phyloP scores from a whole-genome alignment of 2,888 invertebrate genomes.

The Stegana nigrithorax region DNA sequence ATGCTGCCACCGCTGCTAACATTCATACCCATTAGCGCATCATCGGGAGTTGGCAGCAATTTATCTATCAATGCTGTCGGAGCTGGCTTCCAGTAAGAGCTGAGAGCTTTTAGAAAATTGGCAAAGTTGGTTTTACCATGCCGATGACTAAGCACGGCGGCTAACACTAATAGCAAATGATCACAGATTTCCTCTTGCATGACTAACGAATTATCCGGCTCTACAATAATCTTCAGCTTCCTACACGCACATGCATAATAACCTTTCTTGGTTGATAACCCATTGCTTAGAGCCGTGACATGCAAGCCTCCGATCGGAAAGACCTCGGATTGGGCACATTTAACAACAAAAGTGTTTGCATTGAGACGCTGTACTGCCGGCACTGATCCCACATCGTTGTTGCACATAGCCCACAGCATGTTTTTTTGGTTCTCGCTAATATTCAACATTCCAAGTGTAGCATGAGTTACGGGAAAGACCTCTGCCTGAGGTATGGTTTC shows the following conservation, averaged over 20 bases:
- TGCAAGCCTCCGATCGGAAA: slow-evolving; percentile 65
- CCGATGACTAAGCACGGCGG: slow-evolving; percentile 59
- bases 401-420: slow-evolving; percentile 61
- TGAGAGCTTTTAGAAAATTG: slow-evolving; percentile 57
- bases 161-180: slow-evolving; percentile 63
- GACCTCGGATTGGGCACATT: slow-evolving; percentile 56
- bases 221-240: slow-evolving; percentile 64
- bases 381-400: slow-evolving; percentile 49
- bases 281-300: slow-evolving; percentile 55
- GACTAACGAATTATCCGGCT: slow-evolving; percentile 62
- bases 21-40: slow-evolving; percentile 40
- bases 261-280: slow-evolving; percentile 43
- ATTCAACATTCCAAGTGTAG: slow-evolving; percentile 60
- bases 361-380: slow-evolving; percentile 64
- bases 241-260: slow-evolving; percentile 63
- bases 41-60: slow-evolving; percentile 51
- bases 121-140: slow-evolving; percentile 53
- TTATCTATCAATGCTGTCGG: too few species aligned
- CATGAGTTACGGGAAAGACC: slow-evolving; percentile 51
- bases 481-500: slow-evolving; percentile 48
- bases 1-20: slow-evolving; percentile 44
- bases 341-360: slow-evolving; percentile 60
- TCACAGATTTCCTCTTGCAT: slow-evolving; percentile 67
- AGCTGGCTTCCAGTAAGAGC: slow-evolving; percentile 52
- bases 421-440: slow-evolving; percentile 56